Evolutionary conservation across 2,888 invertebrate species (phyloP).

Genomic region (Cepaea hortensis): DNA sequence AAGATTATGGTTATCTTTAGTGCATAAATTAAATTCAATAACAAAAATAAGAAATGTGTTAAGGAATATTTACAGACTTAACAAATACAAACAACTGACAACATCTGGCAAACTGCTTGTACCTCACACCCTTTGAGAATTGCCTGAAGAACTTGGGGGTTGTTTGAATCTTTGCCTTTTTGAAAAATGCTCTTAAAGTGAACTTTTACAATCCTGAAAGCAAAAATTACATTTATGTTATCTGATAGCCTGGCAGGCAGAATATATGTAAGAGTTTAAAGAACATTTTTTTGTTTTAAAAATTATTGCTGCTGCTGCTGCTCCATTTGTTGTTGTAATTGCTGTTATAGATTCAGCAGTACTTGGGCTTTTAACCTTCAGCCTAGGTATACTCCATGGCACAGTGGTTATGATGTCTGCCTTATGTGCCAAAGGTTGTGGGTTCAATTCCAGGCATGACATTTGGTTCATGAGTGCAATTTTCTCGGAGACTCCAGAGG

Average conservation of each 20-base stretch:
- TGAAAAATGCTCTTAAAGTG: slow-evolving; percentile 62
- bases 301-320: too few relatives aligned
- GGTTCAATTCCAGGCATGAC: too few relatives aligned
- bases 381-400: too few relatives aligned
- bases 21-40: neutral
- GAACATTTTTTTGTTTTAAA: neutral
- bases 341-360: too few relatives aligned
- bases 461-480: too few relatives aligned
- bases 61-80: neutral
- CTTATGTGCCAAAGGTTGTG: too few relatives aligned
- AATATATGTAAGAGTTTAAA: neutral
- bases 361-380: too few relatives aligned
- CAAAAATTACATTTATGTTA: neutral
- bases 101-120: neutral
- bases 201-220: slow-evolving; percentile 63
- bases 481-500: too few relatives aligned
- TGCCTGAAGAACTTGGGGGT: slow-evolving; percentile 63
- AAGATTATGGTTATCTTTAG: too few relatives aligned
- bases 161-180: slow-evolving; percentile 62
- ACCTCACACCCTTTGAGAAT: slow-evolving; percentile 69
- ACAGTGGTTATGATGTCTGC: too few relatives aligned
- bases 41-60: neutral
- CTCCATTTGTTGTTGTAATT: too few relatives aligned
- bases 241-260: neutral
- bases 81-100: neutral